Evolutionary conservation across 2,113 vertebrate species (phyloP).

Genomic region (Monopterus albus): DNA sequence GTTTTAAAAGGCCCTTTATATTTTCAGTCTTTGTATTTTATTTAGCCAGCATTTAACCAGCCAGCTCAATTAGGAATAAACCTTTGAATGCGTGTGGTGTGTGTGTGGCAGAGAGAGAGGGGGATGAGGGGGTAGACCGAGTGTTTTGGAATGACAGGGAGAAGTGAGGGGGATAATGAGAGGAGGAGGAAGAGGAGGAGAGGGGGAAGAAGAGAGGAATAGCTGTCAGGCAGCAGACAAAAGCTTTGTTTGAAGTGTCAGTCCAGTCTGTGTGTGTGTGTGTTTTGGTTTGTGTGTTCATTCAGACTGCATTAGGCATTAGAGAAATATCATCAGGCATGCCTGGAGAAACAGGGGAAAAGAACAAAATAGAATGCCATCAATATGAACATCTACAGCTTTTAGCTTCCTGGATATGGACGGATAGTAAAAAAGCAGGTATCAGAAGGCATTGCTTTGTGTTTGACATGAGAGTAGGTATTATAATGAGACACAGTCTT

Average conservation of each 20-base stretch:
- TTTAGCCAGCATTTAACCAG: constrained; percentile 63
- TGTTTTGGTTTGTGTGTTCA: constrained; percentile 45
- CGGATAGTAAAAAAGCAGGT: neutral
- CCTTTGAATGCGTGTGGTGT: constrained; percentile 14
- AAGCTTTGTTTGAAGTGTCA: constrained; percentile 81
- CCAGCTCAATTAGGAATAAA: constrained; percentile 61
- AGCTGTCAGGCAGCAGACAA: constrained; percentile 78
- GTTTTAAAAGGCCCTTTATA: constrained; percentile 26
- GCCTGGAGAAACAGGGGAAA: constrained; percentile 62
- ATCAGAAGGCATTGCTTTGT: constrained; percentile 37
- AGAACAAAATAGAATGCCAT: constrained; percentile 31
- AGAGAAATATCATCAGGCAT: constrained; percentile 68
- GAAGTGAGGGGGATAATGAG: constrained; percentile 77
- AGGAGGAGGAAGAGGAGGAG: constrained; percentile 71
- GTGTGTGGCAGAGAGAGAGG: constrained; percentile 16
- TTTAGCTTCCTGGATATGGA: constrained; percentile 39
- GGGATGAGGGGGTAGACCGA: constrained; percentile 39
- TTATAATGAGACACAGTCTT: constrained; percentile 63
- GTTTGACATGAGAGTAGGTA: constrained; percentile 47
- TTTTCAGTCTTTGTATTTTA: constrained; percentile 47
- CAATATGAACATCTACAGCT: constrained; percentile 43
- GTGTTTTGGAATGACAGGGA: constrained; percentile 73
- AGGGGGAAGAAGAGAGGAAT: constrained; percentile 72
- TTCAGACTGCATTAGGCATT: constrained; percentile 65
- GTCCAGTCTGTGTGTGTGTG: constrained; percentile 43